Evolutionary conservation across 2,888 invertebrate species (phyloP).

Genomic region (Acleris sparsana): DNA sequence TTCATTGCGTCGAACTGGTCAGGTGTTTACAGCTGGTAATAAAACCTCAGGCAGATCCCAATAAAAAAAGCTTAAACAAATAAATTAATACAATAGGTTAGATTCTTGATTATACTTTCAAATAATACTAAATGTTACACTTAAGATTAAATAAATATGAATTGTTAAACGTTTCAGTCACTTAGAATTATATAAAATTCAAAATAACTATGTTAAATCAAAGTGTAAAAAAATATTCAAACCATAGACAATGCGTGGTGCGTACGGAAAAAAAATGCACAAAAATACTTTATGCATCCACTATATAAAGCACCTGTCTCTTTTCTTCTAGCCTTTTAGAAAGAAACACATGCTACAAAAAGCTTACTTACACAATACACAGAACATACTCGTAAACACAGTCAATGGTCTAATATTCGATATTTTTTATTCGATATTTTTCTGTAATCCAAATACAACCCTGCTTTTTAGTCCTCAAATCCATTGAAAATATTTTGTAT

Average conservation of each 20-base stretch:
- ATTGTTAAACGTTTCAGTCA: conserved; percentile 2
- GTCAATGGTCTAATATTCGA: no score
- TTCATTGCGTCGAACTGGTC: no score
- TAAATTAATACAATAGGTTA: conserved; percentile 17
- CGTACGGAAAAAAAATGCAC: conserved; percentile 53
- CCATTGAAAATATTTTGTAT: no score
- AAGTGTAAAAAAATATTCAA: conserved; percentile 8
- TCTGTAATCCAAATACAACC: no score
- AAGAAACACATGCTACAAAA: neutral
- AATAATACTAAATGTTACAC: conserved; percentile 28
- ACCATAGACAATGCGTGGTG: conserved; percentile 63
- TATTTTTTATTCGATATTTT: no score
- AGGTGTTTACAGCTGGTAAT: no score
- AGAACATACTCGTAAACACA: no score
- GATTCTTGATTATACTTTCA: conserved; percentile 13
- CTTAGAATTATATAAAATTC: neutral
- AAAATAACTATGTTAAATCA: neutral
- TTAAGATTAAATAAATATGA: conserved; percentile 4
- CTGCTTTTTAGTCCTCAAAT: no score
- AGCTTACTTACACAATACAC: neutral
- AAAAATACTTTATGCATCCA: conserved; percentile 26
- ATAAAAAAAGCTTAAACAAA: neutral
- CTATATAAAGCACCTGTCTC: conserved; percentile 31
- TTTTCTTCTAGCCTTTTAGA: neutral
- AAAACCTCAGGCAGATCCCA: no score